Evolutionary conservation across 2,888 invertebrate species (phyloP), one percentile per base, ranked within the genome.

Genomic region (Leptinotarsa juncta): DNA sequence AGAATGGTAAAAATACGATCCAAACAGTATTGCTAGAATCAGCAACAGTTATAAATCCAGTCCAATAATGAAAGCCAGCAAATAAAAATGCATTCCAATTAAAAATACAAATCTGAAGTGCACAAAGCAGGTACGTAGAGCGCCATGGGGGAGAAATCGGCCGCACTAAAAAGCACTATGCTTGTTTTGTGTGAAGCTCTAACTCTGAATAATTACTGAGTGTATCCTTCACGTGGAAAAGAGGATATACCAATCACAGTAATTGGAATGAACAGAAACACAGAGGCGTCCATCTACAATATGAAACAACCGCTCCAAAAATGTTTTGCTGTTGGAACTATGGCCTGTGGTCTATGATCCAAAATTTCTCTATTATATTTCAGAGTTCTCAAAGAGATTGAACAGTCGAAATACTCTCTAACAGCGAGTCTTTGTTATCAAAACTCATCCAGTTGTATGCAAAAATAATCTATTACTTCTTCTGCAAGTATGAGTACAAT

Each of bases 161-260:
- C 74, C 69, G 69, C 71, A 65, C 73, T 76, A 71, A 72, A 79
- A 72, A 73, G 74, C 74, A 71, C 73, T 65, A 73, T 50, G 75
- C 72, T 75, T 72, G 76, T 76, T 75, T 75, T 79, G 76, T 77
- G 74, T 78, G 70, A 73, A 77, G 77, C 65, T 65, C 65, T 55
- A 73, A 78, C 75, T 75, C 73, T 68, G 75, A 75, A 79, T 81
- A 78, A 79, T 79, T 81, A 77, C 72, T 80, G 62, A 74, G 73
- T 75, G 74, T 73, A 77, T 73, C 69, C 70, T 66, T 75, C 77
- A 79, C 77, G 77, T 77, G 75, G 75, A 73, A 76, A 78, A 74
- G 75, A 78, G 72, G 77, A 76, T 82, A 82, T 82, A 73, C 80
- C 83, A 83, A 84, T 84, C 84, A 82, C 79, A 78, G 81, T 83